Percentiles rank a stretch among this genome's conserved stretches.
Conservation (phyloP, 2,888 invertebrate genomes). For the Timandra comae region DNA sequence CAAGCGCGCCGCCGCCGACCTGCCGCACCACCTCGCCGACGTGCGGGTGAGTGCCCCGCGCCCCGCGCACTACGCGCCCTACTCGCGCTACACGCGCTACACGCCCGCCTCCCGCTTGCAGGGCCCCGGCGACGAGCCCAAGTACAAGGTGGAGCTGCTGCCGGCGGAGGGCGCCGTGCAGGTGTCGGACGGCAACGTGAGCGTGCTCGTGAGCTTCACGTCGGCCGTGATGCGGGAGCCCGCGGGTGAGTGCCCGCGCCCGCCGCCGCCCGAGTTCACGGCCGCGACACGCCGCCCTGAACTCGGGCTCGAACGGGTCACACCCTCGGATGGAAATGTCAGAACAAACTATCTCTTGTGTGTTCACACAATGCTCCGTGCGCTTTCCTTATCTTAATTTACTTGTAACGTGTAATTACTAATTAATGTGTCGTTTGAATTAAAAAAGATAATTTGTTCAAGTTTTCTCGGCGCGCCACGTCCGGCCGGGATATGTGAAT, state of each 20-base stretch:
- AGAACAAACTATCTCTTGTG: conserved; percentile 70
- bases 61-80: conserved; percentile 28
- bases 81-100: background rate
- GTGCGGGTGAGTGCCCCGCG: too few species aligned
- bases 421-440: conserved; percentile 29
- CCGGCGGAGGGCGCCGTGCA: conserved; percentile 90
- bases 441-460: conserved; percentile 74
- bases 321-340: conserved; percentile 34
- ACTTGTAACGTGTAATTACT: conserved; percentile 25
- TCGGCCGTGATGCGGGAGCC: conserved; percentile 95
- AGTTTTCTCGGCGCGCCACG: conserved; percentile 47
- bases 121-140: conserved; percentile 57
- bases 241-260: conserved; percentile 57
- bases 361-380: conserved; percentile 13
- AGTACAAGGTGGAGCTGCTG: conserved; percentile 89
- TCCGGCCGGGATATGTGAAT: conserved; percentile 59
- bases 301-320: conserved; percentile 61
- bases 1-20: conserved; percentile 88
- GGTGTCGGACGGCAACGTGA: conserved; percentile 86
- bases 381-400: conserved; percentile 32
- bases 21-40: conserved; percentile 86
- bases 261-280: conserved; percentile 43
- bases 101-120: conserved; percentile 16
- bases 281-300: conserved; percentile 23
- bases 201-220: conserved; percentile 92